Conservation (phyloP, 2,113 vertebrate species). For the Symphodus melops region DNA sequence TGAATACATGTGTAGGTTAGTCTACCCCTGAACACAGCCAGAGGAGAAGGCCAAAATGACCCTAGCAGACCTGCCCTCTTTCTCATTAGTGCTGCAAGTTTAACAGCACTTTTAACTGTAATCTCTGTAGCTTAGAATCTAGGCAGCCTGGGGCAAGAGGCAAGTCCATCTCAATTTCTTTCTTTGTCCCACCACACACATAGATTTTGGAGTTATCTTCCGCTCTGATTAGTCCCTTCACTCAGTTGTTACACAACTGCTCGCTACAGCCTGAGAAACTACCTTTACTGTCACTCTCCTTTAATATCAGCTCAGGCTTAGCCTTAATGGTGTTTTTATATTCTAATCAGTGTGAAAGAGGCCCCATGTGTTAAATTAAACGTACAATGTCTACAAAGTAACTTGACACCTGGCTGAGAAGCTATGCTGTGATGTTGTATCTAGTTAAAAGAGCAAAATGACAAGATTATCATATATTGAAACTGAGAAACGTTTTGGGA, state of each 20-base stretch:
- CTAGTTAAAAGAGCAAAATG: no score
- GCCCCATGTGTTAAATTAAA: no score
- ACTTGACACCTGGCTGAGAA: no score
- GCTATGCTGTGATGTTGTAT: no score
- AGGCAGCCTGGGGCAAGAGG: constrained; percentile 51
- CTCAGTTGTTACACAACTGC: constrained; percentile 52
- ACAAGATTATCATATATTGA: no score
- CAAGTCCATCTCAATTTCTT: constrained; percentile 59
- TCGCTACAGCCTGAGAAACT: constrained; percentile 31
- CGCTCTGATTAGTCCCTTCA: constrained; percentile 50
- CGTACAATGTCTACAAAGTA: no score
- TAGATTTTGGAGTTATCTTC: constrained; percentile 56
- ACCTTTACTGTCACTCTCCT: constrained; percentile 27
- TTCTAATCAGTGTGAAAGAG: not conserved
- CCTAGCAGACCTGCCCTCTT: constrained; percentile 24
- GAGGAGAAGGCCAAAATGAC: constrained; percentile 11
- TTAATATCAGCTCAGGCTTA: constrained; percentile 18
- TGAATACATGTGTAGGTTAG: constrained; percentile 88
- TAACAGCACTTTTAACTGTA: constrained; percentile 41
- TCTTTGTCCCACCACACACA: constrained; percentile 47
- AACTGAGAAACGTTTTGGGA: no score
- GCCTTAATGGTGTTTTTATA: not conserved
- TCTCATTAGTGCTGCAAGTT: constrained; percentile 39
- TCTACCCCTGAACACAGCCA: constrained; percentile 27
- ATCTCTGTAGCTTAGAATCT: constrained; percentile 51